These are phyloP conservation scores for Crax fasciolata DNA, from an alignment of 2,797 vertebrate species.

Conservation along the genomic window DNA sequence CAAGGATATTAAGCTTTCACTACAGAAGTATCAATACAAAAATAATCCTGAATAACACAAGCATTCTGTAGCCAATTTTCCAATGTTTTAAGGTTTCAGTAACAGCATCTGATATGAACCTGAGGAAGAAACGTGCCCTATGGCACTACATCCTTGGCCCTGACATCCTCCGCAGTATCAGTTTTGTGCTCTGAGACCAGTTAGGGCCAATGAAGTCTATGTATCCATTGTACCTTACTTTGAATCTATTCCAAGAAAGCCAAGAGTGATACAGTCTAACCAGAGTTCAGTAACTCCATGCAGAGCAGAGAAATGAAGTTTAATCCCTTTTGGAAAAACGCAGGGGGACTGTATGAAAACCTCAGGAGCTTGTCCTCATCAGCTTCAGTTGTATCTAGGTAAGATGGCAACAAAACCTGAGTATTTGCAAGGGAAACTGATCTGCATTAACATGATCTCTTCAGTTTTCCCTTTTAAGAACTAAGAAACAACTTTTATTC, in stretches of 20 bases:
- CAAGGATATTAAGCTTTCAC: neutral
- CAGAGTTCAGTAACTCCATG: neutral
- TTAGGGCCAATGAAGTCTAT: neutral
- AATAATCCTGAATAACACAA: neutral
- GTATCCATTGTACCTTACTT: accelerated
- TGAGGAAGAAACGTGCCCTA: neutral
- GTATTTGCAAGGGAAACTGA: neutral
- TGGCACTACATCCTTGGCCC: neutral
- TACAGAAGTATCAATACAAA: neutral
- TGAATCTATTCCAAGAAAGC: neutral
- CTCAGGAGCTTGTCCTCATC: neutral
- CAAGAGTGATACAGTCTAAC: neutral
- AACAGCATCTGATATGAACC: neutral
- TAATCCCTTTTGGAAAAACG: neutral
- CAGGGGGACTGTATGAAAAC: neutral
- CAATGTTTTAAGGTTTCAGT: neutral
- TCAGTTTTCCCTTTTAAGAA: neutral
- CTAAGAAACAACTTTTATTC: neutral
- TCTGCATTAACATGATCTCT: neutral
- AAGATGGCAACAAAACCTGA: neutral
- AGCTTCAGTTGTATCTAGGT: accelerated
- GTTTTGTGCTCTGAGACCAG: neutral
- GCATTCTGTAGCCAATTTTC: neutral
- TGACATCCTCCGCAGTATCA: neutral
- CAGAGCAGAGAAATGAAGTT: neutral